Percentiles rank a stretch among this genome's conserved stretches.
Conservation (phyloP, 1,140 invertebrate species). For the Orius laevigatus region DNA sequence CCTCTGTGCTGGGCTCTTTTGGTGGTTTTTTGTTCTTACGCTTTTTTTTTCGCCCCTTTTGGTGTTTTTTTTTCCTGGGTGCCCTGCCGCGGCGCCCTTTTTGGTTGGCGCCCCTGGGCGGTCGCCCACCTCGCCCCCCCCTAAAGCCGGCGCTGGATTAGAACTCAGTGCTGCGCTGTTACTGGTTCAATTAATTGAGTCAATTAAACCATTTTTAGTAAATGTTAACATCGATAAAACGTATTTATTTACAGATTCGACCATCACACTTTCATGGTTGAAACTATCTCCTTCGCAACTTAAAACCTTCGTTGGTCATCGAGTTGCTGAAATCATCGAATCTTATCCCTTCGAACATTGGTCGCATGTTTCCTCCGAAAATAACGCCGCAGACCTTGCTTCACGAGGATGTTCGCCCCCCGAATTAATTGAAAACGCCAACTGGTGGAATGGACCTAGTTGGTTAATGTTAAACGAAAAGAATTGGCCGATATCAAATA, state of each 20-base stretch:
- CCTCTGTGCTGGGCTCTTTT: too few species aligned
- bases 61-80: too few species aligned
- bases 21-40: too few species aligned
- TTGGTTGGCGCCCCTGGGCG: too few species aligned
- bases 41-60: too few species aligned
- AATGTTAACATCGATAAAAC: background rate
- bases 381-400: conserved; percentile 24
- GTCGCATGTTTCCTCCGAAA: conserved; percentile 22
- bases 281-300: conserved; percentile 7
- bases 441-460: conserved; percentile 26
- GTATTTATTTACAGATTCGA: conserved; percentile 20
- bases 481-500: background rate
- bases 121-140: too few species aligned
- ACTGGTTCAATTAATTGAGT: conserved; percentile 19
- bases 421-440: conserved; percentile 18
- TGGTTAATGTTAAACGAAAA: background rate
- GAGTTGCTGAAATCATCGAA: conserved; percentile 25
- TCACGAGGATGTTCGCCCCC: conserved; percentile 22
- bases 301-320: conserved; percentile 23
- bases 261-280: conserved; percentile 18
- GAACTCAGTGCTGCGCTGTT: conserved; percentile 25
- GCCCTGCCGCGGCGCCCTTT: too few species aligned
- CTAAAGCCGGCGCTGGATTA: too few species aligned
- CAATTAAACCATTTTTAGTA: conserved; percentile 14
- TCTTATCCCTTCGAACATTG: conserved; percentile 18